phyloP scores from a whole-genome alignment of 2,888 invertebrate genomes.

The Cynaeus angustus region DNA sequence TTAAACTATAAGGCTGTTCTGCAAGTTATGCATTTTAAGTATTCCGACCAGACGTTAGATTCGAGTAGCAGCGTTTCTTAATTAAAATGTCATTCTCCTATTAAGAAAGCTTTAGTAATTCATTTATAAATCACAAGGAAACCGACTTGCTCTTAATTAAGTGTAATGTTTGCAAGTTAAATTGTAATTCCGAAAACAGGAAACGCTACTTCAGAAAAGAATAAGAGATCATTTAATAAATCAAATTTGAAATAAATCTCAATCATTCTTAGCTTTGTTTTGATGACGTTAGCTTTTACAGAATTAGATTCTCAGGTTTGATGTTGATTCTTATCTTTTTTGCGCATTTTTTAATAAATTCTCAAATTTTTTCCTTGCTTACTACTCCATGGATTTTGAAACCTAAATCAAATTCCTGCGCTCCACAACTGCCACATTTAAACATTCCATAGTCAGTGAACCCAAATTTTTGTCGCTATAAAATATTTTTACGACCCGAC shows the following conservation, averaged over 20 bases:
- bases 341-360: too few relatives aligned
- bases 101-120: slow-evolving; percentile 36
- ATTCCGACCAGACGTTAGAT: slow-evolving; percentile 26
- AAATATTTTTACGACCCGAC: slow-evolving; percentile 1
- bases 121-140: slow-evolving; percentile 30
- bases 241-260: too few relatives aligned
- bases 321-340: too few relatives aligned
- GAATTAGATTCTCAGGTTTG: too few relatives aligned
- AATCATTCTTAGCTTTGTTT: too few relatives aligned
- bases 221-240: too few relatives aligned
- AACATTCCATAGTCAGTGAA: slow-evolving; percentile 1
- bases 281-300: too few relatives aligned
- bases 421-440: too few relatives aligned
- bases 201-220: too few relatives aligned
- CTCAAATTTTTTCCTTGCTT: too few relatives aligned
- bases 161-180: slow-evolving; percentile 1
- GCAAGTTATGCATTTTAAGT: slow-evolving; percentile 35
- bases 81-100: slow-evolving; percentile 36
- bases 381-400: too few relatives aligned
- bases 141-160: slow-evolving; percentile 18
- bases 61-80: slow-evolving; percentile 30
- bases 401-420: too few relatives aligned
- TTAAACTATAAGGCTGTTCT: slow-evolving; percentile 31
- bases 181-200: background rate
- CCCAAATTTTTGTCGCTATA: slow-evolving; percentile 6